Percentiles rank a stretch among this genome's conserved stretches.
Conservation (phyloP, 2,888 invertebrate species). For the Standfussiana lucernea region DNA sequence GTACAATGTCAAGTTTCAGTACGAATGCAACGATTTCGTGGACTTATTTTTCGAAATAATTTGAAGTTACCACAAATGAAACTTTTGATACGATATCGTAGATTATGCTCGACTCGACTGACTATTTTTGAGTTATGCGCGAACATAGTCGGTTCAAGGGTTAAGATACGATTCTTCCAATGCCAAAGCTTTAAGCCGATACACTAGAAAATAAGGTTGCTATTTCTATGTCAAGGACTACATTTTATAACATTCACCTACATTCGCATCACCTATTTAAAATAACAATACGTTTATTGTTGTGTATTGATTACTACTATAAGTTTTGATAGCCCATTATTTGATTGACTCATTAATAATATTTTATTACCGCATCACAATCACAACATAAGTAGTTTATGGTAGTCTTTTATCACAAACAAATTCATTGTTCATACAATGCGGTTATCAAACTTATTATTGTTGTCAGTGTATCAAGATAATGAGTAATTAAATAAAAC, state of each 20-base stretch:
- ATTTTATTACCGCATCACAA: conserved; percentile 18
- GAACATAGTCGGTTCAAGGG: background rate
- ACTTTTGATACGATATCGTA: background rate
- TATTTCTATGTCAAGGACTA: conserved; percentile 36
- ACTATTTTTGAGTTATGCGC: background rate
- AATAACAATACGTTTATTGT: conserved; percentile 48
- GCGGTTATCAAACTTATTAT: conserved; percentile 22
- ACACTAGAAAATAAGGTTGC: conserved; percentile 16
- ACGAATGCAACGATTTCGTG: background rate
- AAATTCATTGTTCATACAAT: conserved; percentile 22
- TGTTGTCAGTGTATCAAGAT: conserved; percentile 22
- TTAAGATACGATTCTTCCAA: background rate
- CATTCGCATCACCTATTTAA: conserved; percentile 40
- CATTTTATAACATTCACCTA: conserved; percentile 25
- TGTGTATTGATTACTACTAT: conserved; percentile 10
- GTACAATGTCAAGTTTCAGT: background rate
- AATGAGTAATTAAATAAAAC: conserved; percentile 29
- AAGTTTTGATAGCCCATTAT: conserved; percentile 50
- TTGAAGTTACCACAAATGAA: no score
- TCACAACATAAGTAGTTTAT: conserved; percentile 7
- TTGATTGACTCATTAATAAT: conserved; percentile 36
- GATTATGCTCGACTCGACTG: background rate
- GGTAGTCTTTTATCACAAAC: conserved; percentile 22
- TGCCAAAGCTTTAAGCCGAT: background rate
- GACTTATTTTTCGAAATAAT: background rate